These are phyloP conservation scores for Carlito syrichta DNA, from an alignment of 2,113 vertebrate genomes.

Conservation along the genomic window DNA sequence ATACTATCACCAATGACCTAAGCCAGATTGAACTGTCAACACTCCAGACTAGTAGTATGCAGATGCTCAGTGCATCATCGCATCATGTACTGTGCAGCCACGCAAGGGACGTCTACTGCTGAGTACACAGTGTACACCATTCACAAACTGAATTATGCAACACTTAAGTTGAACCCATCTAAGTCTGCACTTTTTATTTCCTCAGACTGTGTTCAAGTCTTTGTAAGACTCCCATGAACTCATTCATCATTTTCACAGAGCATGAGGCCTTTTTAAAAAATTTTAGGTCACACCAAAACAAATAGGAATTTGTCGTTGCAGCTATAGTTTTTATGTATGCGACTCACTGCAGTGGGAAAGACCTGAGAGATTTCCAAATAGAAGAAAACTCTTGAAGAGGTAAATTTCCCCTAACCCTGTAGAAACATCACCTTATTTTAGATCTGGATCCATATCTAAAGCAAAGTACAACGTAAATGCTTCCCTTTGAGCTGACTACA, in stretches of 20 bases:
- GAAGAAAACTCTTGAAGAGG: constrained; percentile 5
- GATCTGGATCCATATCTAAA: not conserved
- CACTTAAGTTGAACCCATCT: not conserved
- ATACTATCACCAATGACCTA: not conserved
- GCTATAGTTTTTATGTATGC: not conserved
- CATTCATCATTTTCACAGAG: not conserved
- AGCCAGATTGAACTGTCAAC: not conserved
- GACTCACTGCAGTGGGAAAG: not conserved
- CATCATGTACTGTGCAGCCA: too few species aligned
- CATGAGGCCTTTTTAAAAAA: constrained; percentile 16
- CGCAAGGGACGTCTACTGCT: too few species aligned
- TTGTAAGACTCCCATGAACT: not conserved
- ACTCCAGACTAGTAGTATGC: too few species aligned
- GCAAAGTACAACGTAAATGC: not conserved
- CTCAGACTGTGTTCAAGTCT: not conserved
- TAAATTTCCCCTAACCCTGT: too few species aligned
- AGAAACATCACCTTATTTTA: not conserved
- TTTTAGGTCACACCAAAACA: not conserved
- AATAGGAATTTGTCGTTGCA: not conserved
- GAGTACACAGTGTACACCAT: too few species aligned
- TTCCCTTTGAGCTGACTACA: not conserved
- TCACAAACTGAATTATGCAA: not conserved
- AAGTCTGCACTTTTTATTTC: not conserved
- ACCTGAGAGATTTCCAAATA: not conserved
- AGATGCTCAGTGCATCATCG: too few species aligned